Evolutionary conservation across 2,797 vertebrate species (phyloP), one percentile per base, ranked within the genome.

Genomic region (Microctenopoma stevenorrisi): DNA sequence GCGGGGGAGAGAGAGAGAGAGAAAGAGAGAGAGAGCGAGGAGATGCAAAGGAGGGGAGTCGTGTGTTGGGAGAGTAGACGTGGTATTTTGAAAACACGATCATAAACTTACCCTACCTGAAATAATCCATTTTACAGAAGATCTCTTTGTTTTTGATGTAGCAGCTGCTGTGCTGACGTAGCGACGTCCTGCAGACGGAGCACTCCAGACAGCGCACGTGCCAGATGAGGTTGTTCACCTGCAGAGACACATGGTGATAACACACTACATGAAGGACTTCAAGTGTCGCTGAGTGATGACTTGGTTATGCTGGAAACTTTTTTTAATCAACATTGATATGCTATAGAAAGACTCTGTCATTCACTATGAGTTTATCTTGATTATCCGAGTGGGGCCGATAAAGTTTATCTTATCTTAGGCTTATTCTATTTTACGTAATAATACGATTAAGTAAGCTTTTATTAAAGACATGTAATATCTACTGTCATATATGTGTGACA

Each of bases 61-160:
- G 18, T 38, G 35, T 38, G 56, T 40, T 51, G 38, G 42, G 30
- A 59, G 49, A 28, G 60, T 3, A 28, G 50, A 70, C 35, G 61
- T 51, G 55, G 59, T 84, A 67, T 88, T 89, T 89, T 88, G 81
- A 85, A 89, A 90, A 90, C 83, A 82, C 43, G 88, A 79, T 88
- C 81, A 88, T 85, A 94, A 92, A 95, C 93, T 94, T 95, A 93
- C 92, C 96, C 94, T 98, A 98, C 98, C 98, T 99, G 96, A 98
- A 99, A 94, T 98, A 99, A 95, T 99, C 98, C 96, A 98, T 95
- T 95, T 99, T 99, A 92, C 98, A 99, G 95, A 98, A 99, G 93
- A 99, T 97, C 91, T 99, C 97, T 90, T 98, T 97, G 93, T 99
- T 98, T 93, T 99, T 98, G 91, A 99, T 97, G 94, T 99, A 99